Evolutionary conservation across 2,797 vertebrate species (phyloP).

Genomic region (Coregonus ussuriensis): DNA sequence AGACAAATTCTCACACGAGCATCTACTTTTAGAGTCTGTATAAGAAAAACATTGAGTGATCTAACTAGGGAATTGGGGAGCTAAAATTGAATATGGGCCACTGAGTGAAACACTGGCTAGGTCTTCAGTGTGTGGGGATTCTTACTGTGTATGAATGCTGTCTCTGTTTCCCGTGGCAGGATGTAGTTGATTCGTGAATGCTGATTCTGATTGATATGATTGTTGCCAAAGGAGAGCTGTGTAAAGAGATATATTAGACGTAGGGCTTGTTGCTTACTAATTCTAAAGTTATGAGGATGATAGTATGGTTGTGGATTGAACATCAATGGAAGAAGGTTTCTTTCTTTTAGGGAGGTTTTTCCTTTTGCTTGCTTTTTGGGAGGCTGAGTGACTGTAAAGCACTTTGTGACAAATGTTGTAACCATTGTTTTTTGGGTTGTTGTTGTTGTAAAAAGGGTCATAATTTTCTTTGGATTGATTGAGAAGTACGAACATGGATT

Average conservation of each 20-base stretch:
- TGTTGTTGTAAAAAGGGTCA: too few species aligned
- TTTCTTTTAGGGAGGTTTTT: background rate
- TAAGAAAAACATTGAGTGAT: background rate
- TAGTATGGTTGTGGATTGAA: background rate
- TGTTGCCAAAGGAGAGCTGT: background rate
- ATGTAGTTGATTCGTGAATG: background rate
- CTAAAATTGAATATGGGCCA: slow-evolving; percentile 1
- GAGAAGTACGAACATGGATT: too few species aligned
- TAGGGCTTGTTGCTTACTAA: background rate
- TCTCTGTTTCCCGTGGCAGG: background rate
- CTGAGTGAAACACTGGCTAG: background rate
- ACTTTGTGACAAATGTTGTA: too few species aligned
- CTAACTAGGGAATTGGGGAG: background rate
- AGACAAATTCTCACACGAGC: background rate
- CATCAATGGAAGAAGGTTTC: background rate
- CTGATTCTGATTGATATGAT: slow-evolving; percentile 11
- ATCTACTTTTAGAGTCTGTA: background rate
- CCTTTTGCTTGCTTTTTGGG: background rate
- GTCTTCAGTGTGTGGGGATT: slow-evolving; percentile 1
- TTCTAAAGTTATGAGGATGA: background rate
- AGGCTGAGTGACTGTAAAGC: too few species aligned
- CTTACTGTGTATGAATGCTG: slow-evolving; percentile 9
- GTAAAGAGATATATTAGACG: background rate
- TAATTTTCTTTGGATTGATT: too few species aligned
- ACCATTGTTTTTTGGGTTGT: too few species aligned